Percentiles rank a stretch among this genome's conserved stretches.
Conservation (phyloP, 92 coral and sea anemone species). For the Phenganax stokvisi region DNA sequence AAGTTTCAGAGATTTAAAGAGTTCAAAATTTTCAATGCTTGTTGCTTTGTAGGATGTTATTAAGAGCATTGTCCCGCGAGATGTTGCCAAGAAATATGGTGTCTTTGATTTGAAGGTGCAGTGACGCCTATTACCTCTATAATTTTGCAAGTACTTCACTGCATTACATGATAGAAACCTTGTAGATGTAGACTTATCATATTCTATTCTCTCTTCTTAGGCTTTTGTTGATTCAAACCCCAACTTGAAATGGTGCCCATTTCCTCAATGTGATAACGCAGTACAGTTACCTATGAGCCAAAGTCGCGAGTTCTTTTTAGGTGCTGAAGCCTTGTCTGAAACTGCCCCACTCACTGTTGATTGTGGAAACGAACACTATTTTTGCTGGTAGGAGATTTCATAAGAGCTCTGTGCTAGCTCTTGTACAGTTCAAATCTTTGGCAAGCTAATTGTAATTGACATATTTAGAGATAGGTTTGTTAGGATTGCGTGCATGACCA, state of each 20-base stretch:
- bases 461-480: no score
- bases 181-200: not conserved
- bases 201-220: slow-evolving; percentile 30
- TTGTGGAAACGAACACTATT: slow-evolving; percentile 87
- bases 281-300: slow-evolving; percentile 62
- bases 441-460: no score
- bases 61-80: slow-evolving; percentile 83
- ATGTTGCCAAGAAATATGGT: slow-evolving; percentile 83
- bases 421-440: no score
- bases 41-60: slow-evolving; percentile 65
- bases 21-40: not conserved
- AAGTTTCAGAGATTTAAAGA: not conserved
- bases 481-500: no score
- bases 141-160: not conserved
- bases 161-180: not conserved
- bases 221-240: slow-evolving; percentile 97
- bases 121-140: no score
- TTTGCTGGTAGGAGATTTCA: slow-evolving; percentile 70
- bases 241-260: slow-evolving; percentile 90
- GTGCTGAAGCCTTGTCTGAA: slow-evolving; percentile 48
- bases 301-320: slow-evolving; percentile 2
- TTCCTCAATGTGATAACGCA: slow-evolving; percentile 91
- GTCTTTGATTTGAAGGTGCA: slow-evolving; percentile 83
- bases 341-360: slow-evolving; percentile 75
- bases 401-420: not conserved